Evolutionary conservation across 2,797 vertebrate genomes (phyloP), one percentile per base, ranked within the genome.

Genomic region (Lates japonicus): DNA sequence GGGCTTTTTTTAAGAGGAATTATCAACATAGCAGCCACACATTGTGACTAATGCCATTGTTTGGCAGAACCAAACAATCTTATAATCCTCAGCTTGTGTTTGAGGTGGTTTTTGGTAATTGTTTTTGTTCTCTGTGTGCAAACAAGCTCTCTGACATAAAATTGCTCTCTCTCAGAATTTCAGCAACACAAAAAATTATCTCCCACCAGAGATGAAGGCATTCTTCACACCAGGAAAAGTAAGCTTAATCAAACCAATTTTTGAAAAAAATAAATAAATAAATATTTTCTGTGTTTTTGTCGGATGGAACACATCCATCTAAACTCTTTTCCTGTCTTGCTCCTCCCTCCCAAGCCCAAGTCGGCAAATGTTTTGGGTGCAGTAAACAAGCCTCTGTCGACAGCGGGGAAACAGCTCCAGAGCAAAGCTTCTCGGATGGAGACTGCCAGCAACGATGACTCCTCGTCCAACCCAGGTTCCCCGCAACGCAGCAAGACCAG

Each of bases 151-250:
- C 46, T 84, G 8, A 84, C 52, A 11, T 5, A 8, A n/a, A 8
- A 37, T 35, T 49, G 5, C 41, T 77, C 6, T 37, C 88, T 96
- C 94, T 46, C 93, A 99, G 98, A 99, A 99, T 92, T 98, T 98
- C 93, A 99, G 96, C 95, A 99, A 99, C 95, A 98, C 97, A 90
- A 99, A 99, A 96, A 98, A 98, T 91, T 99, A 97, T 61, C 96
- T 99, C 88, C 98, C 98, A 83, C 94, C 97, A 41, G 98, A 99
- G 95, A 98, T 99, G 97, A 99, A 99, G 90, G 93, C 97, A 0
- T 98, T 99, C 94, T 99, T 99, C 87, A 97, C 98, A 69, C 97
- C 97, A 78, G 98, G 98, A 93, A 99, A 99, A 96, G 98, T 99
- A 90, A 64, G 63, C 2, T 46, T 0, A 0, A 3, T 39, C 17